Evolutionary conservation across 2,113 vertebrate species (phyloP).

Genomic region (Lethenteron camtschaticum): DNA sequence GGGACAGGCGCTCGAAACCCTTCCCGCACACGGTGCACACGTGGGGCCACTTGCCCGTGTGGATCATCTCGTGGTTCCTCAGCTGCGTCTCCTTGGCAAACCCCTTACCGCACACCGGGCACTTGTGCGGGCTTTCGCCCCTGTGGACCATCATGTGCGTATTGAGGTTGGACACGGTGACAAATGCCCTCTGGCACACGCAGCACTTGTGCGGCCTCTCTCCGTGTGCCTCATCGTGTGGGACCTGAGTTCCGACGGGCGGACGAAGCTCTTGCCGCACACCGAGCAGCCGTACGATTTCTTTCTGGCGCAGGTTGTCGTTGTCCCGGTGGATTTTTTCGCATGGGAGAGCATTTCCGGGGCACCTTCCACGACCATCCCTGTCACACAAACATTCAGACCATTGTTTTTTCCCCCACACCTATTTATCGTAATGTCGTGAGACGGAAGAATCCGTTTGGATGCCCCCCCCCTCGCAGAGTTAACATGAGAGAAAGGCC

Average conservation of each 20-base stretch:
- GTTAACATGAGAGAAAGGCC: no score
- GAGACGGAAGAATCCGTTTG: no score
- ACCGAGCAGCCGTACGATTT: not conserved
- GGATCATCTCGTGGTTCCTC: not conserved
- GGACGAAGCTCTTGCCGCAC: not conserved
- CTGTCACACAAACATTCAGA: no score
- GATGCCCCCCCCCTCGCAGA: no score
- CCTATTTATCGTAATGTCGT: no score
- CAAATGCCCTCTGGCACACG: not conserved
- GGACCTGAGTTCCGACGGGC: not conserved
- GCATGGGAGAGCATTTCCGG: no score
- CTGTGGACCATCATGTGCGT: constrained; percentile 2
- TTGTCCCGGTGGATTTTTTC: no score
- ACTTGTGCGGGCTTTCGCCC: not conserved
- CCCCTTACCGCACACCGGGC: not conserved
- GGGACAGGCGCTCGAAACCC: constrained; percentile 37
- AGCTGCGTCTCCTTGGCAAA: constrained; percentile 2
- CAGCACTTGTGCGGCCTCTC: not conserved
- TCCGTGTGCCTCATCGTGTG: not conserved
- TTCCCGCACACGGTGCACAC: not conserved
- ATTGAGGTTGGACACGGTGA: not conserved
- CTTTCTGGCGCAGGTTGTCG: no score
- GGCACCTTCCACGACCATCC: no score
- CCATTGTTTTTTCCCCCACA: no score
- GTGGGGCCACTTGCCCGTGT: not conserved